Evolutionary conservation across 2,797 vertebrate genomes (phyloP).

Genomic region (Macrochelys suwanniensis): DNA sequence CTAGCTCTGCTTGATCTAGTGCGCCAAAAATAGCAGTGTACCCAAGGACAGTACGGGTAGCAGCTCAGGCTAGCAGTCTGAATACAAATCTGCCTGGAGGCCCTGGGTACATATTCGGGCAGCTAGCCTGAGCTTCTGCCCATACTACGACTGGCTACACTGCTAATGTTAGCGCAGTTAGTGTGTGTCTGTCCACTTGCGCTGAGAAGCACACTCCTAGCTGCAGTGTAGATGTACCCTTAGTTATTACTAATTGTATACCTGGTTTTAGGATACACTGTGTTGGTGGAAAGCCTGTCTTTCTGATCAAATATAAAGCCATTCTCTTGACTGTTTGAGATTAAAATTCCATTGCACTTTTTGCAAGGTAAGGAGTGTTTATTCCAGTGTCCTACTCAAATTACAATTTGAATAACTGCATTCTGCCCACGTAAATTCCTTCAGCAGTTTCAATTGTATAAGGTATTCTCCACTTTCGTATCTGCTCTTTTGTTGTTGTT

Average conservation of each 20-base stretch:
- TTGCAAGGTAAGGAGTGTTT: background rate
- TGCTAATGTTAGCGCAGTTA: background rate
- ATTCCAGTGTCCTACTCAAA: background rate
- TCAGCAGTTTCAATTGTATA: background rate
- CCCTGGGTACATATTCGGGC: background rate
- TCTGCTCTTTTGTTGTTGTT: background rate
- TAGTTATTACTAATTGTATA: background rate
- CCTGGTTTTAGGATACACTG: background rate
- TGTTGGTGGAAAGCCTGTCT: background rate
- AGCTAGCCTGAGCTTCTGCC: background rate
- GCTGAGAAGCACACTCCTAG: background rate
- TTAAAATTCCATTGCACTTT: background rate
- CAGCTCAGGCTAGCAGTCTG: background rate
- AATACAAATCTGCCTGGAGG: background rate
- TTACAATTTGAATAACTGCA: background rate
- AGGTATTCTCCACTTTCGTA: background rate
- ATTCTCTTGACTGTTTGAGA: background rate
- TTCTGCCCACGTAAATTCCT: background rate
- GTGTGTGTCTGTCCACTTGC: background rate
- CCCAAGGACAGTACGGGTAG: background rate
- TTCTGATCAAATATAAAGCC: background rate
- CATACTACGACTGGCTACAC: background rate
- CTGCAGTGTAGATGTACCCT: background rate
- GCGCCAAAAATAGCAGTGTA: background rate
- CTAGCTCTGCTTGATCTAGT: background rate